phyloP scores from a whole-genome alignment of 1,140 invertebrate genomes.

The Cherax quadricarinatus region DNA sequence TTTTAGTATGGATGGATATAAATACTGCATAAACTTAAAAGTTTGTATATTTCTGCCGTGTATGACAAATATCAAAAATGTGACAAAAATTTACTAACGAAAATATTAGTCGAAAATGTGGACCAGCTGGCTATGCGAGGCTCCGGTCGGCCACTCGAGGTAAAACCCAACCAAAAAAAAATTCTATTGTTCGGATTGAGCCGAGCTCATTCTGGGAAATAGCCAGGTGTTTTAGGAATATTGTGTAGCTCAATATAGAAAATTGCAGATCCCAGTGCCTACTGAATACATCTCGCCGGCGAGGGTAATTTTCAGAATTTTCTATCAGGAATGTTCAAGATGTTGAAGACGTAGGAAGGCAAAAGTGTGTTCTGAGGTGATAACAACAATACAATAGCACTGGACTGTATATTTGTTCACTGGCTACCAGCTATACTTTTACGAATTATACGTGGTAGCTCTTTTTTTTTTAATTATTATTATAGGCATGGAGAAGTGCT shows the following conservation, averaged over 20 bases:
- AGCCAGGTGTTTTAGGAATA: conserved; percentile 3
- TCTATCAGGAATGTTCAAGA: neutral
- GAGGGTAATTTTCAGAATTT: conserved; percentile 10
- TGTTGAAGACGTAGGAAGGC: neutral
- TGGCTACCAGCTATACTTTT: too few species aligned
- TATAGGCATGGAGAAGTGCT: too few species aligned
- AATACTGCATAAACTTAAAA: too few species aligned
- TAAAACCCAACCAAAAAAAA: conserved; percentile 7
- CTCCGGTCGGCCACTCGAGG: neutral
- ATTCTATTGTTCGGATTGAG: neutral
- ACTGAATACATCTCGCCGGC: conserved; percentile 1
- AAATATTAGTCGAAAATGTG: too few species aligned
- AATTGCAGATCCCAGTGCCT: neutral
- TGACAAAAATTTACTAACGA: too few species aligned
- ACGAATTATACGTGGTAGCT: too few species aligned
- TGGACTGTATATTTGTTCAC: too few species aligned
- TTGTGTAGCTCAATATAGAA: neutral
- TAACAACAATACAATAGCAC: too few species aligned
- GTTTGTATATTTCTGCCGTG: too few species aligned
- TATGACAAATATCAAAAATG: neutral
- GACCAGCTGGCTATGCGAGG: neutral
- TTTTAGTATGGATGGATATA: too few species aligned
- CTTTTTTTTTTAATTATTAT: too few species aligned
- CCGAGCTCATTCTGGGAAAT: conserved; percentile 6
- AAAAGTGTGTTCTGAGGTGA: too few species aligned